These are phyloP conservation scores for Ctenochaetus hawaiiensis DNA, from an alignment of 2,797 vertebrate species.

Conservation along the genomic window DNA sequence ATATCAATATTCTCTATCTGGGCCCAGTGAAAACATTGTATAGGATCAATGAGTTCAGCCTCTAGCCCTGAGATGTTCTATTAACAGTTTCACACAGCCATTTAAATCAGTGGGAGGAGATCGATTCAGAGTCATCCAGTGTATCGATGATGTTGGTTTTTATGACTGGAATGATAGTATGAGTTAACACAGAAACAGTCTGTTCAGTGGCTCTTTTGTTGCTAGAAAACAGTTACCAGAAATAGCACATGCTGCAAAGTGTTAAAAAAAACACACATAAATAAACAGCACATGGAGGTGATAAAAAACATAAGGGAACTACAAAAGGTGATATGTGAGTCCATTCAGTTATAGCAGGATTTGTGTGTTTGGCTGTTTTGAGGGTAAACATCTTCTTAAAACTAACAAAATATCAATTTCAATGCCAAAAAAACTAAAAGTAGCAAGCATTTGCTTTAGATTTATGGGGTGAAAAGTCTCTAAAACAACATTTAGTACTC, in stretches of 20 bases:
- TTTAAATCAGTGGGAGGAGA: constrained; percentile 72
- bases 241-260: constrained; percentile 8
- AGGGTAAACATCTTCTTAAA: neutral
- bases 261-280: neutral
- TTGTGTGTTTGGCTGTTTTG: constrained; percentile 13
- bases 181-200: constrained; percentile 50
- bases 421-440: neutral
- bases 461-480: constrained; percentile 11
- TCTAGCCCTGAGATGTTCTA: constrained; percentile 73
- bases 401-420: neutral
- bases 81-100: constrained; percentile 77
- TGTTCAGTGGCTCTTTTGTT: constrained; percentile 14
- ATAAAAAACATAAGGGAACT: neutral
- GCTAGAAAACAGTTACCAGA: neutral
- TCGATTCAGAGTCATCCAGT: constrained; percentile 67
- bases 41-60: constrained; percentile 76
- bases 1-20: constrained; percentile 75
- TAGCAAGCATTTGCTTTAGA: neutral
- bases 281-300: neutral
- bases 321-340: constrained; percentile 1
- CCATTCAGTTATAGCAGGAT: constrained; percentile 1
- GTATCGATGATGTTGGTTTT: constrained; percentile 62
- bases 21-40: constrained; percentile 70
- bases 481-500: constrained; percentile 1
- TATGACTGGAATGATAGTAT: constrained; percentile 61